Evolutionary conservation across 2,888 invertebrate genomes (phyloP).

Genomic region (Caradrina kadenii): DNA sequence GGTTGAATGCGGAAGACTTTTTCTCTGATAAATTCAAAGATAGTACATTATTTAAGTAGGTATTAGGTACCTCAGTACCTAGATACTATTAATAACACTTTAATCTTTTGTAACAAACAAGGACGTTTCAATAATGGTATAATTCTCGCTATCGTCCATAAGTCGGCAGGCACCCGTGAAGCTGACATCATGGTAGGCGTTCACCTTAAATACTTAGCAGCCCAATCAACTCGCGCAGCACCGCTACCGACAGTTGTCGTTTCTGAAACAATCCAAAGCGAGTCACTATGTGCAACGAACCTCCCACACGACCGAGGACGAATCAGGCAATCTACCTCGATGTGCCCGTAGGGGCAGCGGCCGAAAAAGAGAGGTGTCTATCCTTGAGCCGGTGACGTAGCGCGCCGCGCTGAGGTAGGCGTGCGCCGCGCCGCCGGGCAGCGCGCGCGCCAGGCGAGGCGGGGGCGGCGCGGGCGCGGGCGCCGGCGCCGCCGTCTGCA

Average conservation of each 20-base stretch:
- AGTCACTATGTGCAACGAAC: background rate
- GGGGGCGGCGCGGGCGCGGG: conserved; percentile 47
- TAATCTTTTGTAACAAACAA: conserved; percentile 10
- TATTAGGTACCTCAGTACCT: no score
- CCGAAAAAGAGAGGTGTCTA: conserved; percentile 87
- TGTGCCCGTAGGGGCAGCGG: conserved; percentile 80
- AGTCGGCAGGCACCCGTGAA: conserved; percentile 1
- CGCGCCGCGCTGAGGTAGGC: conserved; percentile 95
- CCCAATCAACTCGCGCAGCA: conserved; percentile 93
- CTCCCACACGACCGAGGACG: background rate
- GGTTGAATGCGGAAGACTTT: no score
- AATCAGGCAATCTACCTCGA: conserved; percentile 71
- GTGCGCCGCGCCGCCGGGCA: conserved; percentile 92
- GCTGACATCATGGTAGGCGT: background rate
- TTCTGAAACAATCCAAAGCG: conserved; percentile 71
- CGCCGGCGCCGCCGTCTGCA: conserved; percentile 71
- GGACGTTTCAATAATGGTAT: background rate
- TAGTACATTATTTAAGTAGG: background rate
- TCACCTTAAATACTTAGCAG: conserved; percentile 93
- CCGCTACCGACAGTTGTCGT: conserved; percentile 82
- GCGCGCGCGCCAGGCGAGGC: conserved; percentile 38
- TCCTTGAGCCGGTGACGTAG: conserved; percentile 93
- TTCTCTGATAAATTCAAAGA: background rate
- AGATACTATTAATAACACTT: conserved; percentile 11
- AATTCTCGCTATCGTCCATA: background rate